These are phyloP conservation scores for Phalera bucephala DNA, from an alignment of 2,888 invertebrate genomes.

Conservation along the genomic window DNA sequence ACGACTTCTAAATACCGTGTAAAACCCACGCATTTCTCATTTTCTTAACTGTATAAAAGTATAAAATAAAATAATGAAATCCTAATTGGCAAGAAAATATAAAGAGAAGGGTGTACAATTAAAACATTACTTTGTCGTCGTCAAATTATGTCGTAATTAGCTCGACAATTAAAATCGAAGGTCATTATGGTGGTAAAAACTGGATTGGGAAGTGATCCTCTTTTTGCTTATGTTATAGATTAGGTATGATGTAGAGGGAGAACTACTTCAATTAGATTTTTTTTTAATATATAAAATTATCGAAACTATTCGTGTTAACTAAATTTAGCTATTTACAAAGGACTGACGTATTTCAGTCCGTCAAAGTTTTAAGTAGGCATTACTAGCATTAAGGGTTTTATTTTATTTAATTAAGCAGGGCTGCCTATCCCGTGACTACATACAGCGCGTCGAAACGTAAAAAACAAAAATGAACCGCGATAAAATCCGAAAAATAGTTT, in stretches of 20 bases:
- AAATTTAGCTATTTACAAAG: too few species aligned
- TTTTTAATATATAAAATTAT: too few species aligned
- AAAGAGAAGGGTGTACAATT: constrained; percentile 67
- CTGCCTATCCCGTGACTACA: too few species aligned
- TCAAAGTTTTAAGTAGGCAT: too few species aligned
- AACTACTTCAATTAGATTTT: too few species aligned
- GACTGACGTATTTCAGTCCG: too few species aligned
- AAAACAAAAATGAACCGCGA: too few species aligned
- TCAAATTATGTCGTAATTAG: constrained; percentile 78
- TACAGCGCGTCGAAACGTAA: too few species aligned
- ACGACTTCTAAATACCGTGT: constrained; percentile 1
- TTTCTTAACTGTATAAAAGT: constrained; percentile 23
- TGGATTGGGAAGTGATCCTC: constrained; percentile 66
- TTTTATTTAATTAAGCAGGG: too few species aligned
- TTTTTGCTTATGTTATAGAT: constrained; percentile 53
- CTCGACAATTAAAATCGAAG: constrained; percentile 72
- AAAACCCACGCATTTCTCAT: not conserved
- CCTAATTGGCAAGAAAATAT: constrained; percentile 61
- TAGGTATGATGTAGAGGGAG: constrained; percentile 30
- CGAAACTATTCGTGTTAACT: too few species aligned
- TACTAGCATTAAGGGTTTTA: too few species aligned
- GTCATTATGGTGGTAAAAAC: constrained; percentile 71
- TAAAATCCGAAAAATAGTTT: too few species aligned
- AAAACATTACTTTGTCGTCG: constrained; percentile 74
- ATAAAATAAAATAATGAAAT: constrained; percentile 66